Base-by-base conservation (phyloP, 2,113 vertebrate genomes). In the Cryptomyrus ogoouensis region DNA sequence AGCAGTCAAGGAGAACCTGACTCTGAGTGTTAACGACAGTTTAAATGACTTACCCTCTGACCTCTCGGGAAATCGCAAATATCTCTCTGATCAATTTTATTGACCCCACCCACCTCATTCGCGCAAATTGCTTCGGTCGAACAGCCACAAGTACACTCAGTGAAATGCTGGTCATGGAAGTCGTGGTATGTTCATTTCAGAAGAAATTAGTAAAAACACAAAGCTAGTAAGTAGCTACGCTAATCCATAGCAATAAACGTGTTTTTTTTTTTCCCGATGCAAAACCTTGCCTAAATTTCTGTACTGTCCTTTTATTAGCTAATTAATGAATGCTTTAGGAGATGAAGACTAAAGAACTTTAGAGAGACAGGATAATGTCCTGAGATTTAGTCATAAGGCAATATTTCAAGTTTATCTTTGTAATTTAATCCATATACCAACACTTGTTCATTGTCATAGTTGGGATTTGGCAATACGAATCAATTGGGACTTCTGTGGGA, bases 11-110 rank as follows among this genome's bases (percentile, higher is more conserved):
- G 35, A 86, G 85, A 88, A 21, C 27, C 39, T 90, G 15, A 24
- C 62, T 58, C 31, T 88, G 5, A 83, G 87, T 50, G 89, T 91
- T 92, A 92, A 92, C 87, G 87, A 87, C 88, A 74, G 84, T 88
- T 91, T 89, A 91, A 92, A 58, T 88, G 53, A 91, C 89, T 90
- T 90, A 86, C 85, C 91, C 70, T 90, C 87, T 91, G 91, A 93
- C 91, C 91, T 91, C 80, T 83, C 62, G 42, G 21, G 87, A 89
- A 89, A 44, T 91, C 47, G 88, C 90, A 87, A 89, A 88, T 70
- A 89, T 88, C 84, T 53, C 19, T 53, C 88, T 31, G 87, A 90
- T 91, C 90, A 90, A 91, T 92, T 52, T 13, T 50, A 88, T 89
- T 88, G 89, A 91, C 90, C 84, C n/a, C 84, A 70, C 62, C 39